Conservation (phyloP, 2,797 vertebrate species). For the Phalanger gymnotis region DNA sequence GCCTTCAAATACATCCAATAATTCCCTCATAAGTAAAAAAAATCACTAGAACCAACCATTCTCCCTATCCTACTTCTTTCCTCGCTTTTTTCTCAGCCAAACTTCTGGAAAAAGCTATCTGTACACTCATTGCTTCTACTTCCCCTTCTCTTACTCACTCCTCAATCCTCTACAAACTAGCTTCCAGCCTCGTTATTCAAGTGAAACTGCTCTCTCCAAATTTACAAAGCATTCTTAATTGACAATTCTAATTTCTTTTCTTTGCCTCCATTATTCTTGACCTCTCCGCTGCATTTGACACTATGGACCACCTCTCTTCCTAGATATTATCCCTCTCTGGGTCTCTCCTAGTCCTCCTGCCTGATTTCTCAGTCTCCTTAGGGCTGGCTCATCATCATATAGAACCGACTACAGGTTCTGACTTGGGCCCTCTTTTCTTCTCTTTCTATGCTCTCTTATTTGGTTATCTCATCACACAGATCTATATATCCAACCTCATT, state of each 20-base stretch:
- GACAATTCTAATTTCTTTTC: background rate
- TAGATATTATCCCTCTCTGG: background rate
- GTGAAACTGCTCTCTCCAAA: background rate
- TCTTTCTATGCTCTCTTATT: background rate
- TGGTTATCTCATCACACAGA: background rate
- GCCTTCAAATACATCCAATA: too few species aligned
- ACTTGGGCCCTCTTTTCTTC: background rate
- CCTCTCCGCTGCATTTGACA: background rate
- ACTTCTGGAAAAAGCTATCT: background rate
- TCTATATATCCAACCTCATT: background rate
- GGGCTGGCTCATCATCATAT: background rate
- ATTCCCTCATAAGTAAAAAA: background rate
- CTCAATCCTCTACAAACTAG: background rate
- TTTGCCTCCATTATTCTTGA: background rate
- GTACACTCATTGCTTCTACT: background rate
- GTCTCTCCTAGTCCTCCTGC: too few species aligned
- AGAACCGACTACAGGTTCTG: background rate
- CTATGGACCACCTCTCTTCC: background rate
- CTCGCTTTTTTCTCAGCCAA: background rate
- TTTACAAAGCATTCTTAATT: background rate
- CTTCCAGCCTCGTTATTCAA: background rate
- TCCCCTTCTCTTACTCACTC: background rate
- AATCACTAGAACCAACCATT: too few species aligned
- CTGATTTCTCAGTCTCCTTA: background rate
- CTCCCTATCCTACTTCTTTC: background rate